phyloP scores from a whole-genome alignment of 2,797 vertebrate species.

The Pseudocheirus occidentalis region DNA sequence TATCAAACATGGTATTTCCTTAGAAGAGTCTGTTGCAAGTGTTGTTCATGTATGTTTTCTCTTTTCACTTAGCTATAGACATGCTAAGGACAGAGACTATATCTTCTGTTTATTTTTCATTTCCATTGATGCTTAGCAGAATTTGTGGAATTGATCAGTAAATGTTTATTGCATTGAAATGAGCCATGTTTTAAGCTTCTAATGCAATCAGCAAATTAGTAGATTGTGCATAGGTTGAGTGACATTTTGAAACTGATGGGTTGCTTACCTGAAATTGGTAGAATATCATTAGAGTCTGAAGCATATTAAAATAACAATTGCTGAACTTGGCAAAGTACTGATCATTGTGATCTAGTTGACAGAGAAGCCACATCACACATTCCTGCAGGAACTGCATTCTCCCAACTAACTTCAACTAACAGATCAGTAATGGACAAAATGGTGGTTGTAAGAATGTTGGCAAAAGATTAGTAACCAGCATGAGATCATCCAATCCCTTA shows the following conservation, averaged over 20 bases:
- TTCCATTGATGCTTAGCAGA: neutral
- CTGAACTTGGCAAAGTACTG: conserved; percentile 54
- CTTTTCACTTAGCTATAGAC: conserved; percentile 28
- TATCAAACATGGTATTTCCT: conserved; percentile 16
- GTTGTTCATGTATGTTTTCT: neutral
- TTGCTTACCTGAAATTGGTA: conserved; percentile 63
- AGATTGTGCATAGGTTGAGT: conserved; percentile 43
- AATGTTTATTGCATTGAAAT: conserved; percentile 34
- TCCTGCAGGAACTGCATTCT: conserved; percentile 6
- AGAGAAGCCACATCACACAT: conserved; percentile 52
- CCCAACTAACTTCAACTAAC: conserved; percentile 29
- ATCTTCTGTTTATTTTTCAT: neutral
- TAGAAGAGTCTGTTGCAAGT: neutral
- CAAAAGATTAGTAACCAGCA: neutral
- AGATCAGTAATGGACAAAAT: neutral
- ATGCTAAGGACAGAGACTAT: neutral
- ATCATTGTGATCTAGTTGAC: conserved; percentile 54
- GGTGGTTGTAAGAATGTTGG: conserved; percentile 10
- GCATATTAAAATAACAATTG: conserved; percentile 54
- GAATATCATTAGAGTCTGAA: conserved; percentile 38
- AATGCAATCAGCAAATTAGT: conserved; percentile 32
- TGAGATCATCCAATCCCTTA: conserved; percentile 37
- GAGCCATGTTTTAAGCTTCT: conserved; percentile 48
- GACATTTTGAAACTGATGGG: conserved; percentile 51
- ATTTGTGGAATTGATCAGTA: neutral